These are phyloP conservation scores for Pachyseris speciosa DNA, from an alignment of 64 coral and sea anemone species.

Conservation along the genomic window DNA sequence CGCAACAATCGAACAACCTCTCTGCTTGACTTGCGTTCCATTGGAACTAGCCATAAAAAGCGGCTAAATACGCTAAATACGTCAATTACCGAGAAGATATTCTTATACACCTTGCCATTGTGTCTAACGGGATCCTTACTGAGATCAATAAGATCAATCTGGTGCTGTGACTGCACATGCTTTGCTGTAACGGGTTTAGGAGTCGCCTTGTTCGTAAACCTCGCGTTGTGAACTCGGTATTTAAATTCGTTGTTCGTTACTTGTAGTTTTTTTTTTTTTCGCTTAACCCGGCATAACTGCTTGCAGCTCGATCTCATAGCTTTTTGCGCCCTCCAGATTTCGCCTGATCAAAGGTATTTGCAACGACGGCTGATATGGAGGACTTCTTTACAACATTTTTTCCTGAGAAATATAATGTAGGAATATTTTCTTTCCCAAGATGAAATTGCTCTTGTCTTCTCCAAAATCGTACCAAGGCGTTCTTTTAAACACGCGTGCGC, in stretches of 20 bases:
- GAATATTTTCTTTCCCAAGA: slow-evolving; percentile 44
- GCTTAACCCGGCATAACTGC: neutral
- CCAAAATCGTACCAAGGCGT: slow-evolving; percentile 45
- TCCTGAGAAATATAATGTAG: slow-evolving; percentile 46
- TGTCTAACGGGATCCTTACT: slow-evolving; percentile 29
- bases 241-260: slow-evolving; percentile 32
- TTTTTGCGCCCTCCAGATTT: slow-evolving; percentile 44
- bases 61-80: slow-evolving; percentile 53
- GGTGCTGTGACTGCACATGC: slow-evolving; percentile 18
- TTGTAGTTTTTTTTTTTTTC: slow-evolving; percentile 34
- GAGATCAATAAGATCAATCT: slow-evolving; percentile 55
- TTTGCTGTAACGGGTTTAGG: slow-evolving; percentile 35
- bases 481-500: slow-evolving; percentile 2
- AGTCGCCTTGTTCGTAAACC: slow-evolving; percentile 52
- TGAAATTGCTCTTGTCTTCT: slow-evolving; percentile 19
- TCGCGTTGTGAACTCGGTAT: slow-evolving; percentile 28
- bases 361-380: slow-evolving; percentile 8
- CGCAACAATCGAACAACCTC: slow-evolving; percentile 5
- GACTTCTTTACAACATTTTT: slow-evolving; percentile 72
- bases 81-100: slow-evolving; percentile 35
- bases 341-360: slow-evolving; percentile 37
- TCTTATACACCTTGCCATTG: slow-evolving; percentile 28
- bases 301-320: slow-evolving; percentile 11
- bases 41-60: slow-evolving; percentile 36
- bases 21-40: slow-evolving; percentile 23